Conservation (phyloP, 2,113 vertebrate species). For the Synchiropus splendidus region DNA sequence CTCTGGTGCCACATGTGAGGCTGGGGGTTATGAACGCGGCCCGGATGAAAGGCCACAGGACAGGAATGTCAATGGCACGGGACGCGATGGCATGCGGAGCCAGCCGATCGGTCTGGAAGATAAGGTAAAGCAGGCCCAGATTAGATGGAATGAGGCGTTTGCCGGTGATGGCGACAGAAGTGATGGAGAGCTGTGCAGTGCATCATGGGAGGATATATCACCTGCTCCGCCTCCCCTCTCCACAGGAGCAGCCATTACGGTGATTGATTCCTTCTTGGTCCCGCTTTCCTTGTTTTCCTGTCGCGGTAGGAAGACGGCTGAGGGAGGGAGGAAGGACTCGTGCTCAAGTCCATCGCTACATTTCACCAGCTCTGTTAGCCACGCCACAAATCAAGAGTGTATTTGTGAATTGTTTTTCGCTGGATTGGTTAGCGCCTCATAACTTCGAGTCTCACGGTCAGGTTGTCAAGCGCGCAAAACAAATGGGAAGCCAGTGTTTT, state of each 20-base stretch:
- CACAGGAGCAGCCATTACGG: slow-evolving; percentile 28
- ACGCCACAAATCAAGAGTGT: too few relatives aligned
- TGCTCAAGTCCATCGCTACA: too few relatives aligned
- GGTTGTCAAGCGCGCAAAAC: too few relatives aligned
- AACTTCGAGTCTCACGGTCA: too few relatives aligned
- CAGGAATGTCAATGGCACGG: slow-evolving; percentile 28
- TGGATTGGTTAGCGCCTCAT: too few relatives aligned
- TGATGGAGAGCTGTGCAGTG: slow-evolving; percentile 40
- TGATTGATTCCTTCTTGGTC: slow-evolving; percentile 32
- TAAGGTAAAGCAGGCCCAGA: slow-evolving; percentile 25
- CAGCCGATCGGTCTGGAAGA: slow-evolving; percentile 23
- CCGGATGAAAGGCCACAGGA: slow-evolving; percentile 23
- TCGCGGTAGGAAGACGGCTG: slow-evolving; percentile 1
- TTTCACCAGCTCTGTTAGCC: too few relatives aligned
- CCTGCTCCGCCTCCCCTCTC: slow-evolving; percentile 29
- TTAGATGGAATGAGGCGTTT: slow-evolving; percentile 31
- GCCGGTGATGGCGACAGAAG: slow-evolving; percentile 25
- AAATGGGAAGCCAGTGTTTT: too few relatives aligned
- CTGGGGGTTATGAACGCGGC: slow-evolving; percentile 19
- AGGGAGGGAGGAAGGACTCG: too few relatives aligned
- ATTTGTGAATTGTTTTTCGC: too few relatives aligned
- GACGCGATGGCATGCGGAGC: slow-evolving; percentile 16
- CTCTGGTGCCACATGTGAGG: slow-evolving; percentile 27
- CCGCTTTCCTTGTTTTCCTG: slow-evolving; percentile 26
- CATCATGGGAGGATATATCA: slow-evolving; percentile 38